Percentiles rank a stretch among this genome's conserved stretches.
Conservation (phyloP, 2,888 invertebrate species). For the Lathronympha strigana region DNA sequence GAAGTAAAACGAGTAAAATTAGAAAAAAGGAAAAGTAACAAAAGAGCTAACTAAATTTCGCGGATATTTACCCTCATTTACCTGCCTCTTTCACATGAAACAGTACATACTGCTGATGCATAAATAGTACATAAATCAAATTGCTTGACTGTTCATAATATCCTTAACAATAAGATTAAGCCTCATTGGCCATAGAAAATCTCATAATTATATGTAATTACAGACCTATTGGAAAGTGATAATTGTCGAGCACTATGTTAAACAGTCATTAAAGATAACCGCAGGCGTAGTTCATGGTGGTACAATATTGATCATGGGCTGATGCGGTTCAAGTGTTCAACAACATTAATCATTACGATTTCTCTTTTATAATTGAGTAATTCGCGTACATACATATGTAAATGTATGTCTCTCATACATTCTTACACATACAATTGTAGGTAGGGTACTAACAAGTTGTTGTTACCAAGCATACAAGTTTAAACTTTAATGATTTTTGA, state of each 20-base stretch:
- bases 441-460: too few relatives aligned
- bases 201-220: background rate
- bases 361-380: conserved; percentile 13
- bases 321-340: conserved; percentile 4
- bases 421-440: background rate
- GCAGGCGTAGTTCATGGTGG: background rate
- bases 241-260: conserved; percentile 1
- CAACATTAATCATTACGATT: conserved; percentile 13
- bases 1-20: too few relatives aligned
- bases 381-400: background rate
- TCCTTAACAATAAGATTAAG: too few relatives aligned
- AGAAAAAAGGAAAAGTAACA: too few relatives aligned
- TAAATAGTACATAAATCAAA: too few relatives aligned
- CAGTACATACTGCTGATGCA: too few relatives aligned
- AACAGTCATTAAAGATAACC: conserved; percentile 15
- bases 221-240: background rate
- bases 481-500: too few relatives aligned
- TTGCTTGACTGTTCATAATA: too few relatives aligned
- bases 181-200: background rate
- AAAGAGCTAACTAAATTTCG: too few relatives aligned
- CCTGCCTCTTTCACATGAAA: too few relatives aligned
- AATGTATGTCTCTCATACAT: background rate
- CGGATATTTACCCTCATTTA: too few relatives aligned
- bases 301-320: conserved; percentile 8
- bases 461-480: too few relatives aligned